phyloP scores from a whole-genome alignment of 2,113 vertebrate species.

The Ammodramus savannarum region DNA sequence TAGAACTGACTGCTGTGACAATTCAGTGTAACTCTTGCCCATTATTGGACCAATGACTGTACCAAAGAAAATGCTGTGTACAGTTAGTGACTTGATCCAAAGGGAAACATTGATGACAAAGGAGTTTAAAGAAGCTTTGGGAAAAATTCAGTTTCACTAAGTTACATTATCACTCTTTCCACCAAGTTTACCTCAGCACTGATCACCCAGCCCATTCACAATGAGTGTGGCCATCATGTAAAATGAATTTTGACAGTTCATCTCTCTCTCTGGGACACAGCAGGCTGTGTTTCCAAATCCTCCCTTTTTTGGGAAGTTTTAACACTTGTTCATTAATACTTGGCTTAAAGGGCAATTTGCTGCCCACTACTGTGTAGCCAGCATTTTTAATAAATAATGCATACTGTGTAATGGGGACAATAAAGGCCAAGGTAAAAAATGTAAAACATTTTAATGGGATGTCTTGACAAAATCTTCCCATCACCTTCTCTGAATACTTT shows the following conservation, averaged over 20 bases:
- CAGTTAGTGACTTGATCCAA: neutral
- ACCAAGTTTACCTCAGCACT: neutral
- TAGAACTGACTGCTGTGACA: neutral
- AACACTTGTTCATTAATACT: conserved; percentile 50
- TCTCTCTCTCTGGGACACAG: neutral
- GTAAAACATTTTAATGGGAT: conserved; percentile 63
- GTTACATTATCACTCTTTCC: neutral
- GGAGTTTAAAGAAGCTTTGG: neutral
- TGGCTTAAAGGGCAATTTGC: conserved; percentile 62
- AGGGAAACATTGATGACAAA: neutral
- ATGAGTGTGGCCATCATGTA: accelerated
- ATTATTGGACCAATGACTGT: neutral
- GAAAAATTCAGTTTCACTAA: neutral
- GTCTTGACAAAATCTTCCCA: conserved; percentile 54
- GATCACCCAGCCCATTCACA: neutral
- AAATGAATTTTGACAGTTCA: neutral
- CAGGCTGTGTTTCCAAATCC: neutral
- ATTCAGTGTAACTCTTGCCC: neutral
- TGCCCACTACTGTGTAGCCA: conserved; percentile 45
- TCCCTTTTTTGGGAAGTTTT: neutral
- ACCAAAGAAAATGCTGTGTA: accelerated
- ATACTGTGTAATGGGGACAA: conserved; percentile 65
- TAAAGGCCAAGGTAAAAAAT: conserved; percentile 62
- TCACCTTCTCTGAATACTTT: conserved; percentile 57
- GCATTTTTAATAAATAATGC: conserved; percentile 69